These are phyloP conservation scores for Nycticebus coucang DNA, from an alignment of 2,113 vertebrate genomes.

Conservation along the genomic window DNA sequence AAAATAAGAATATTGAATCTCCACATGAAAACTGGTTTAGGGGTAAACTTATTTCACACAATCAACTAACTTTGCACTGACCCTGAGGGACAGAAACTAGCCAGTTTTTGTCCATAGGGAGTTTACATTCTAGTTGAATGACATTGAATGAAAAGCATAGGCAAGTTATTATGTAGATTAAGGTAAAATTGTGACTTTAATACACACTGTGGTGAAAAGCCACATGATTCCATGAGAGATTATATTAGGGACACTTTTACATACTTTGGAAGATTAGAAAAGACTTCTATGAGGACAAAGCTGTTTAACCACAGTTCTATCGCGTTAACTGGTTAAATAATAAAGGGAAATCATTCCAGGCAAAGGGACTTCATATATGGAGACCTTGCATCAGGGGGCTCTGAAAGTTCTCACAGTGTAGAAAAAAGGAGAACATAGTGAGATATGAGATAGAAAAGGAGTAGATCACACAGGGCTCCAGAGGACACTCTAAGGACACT, in stretches of 20 bases:
- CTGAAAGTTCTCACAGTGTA: not conserved
- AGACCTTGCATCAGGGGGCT: not conserved
- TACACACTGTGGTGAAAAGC: not conserved
- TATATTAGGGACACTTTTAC: rapidly evolving
- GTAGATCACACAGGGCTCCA: too few species aligned
- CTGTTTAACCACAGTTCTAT: not conserved
- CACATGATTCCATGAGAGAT: too few species aligned
- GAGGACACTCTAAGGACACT: not conserved
- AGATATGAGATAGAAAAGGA: not conserved
- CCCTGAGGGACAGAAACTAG: not conserved
- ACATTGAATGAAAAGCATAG: not conserved
- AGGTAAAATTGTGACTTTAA: not conserved
- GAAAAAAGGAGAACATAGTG: not conserved
- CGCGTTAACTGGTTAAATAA: not conserved
- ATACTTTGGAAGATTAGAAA: not conserved
- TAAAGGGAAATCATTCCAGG: not conserved
- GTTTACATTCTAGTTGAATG: not conserved
- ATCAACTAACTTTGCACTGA: not conserved
- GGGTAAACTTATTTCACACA: not conserved
- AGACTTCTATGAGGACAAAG: not conserved
- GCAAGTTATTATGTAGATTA: not conserved
- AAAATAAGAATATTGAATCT: not conserved
- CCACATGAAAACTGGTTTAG: not conserved
- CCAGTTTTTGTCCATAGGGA: not conserved
- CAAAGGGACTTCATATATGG: not conserved